A percentile compares a stretch with the other conserved stretches of the same genome.
Conservation (phyloP, 2,113 vertebrate genomes). For the cat (Felis catus) region DNA sequence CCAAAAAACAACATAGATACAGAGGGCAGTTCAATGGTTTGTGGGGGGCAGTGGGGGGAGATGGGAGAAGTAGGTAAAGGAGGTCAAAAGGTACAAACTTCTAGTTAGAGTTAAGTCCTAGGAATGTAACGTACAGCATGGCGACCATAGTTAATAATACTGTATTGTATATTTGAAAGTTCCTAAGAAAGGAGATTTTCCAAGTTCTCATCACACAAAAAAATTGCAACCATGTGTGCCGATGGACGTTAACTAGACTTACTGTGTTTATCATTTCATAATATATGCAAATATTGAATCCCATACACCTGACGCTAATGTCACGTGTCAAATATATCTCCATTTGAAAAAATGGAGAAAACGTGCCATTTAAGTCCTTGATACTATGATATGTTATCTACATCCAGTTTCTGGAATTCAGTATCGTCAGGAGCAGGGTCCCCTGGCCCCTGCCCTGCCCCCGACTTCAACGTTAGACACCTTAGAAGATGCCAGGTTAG, state of each 20-base stretch:
- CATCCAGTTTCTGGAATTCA: not conserved
- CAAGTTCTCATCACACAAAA: not conserved
- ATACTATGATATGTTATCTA: not conserved
- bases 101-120: not conserved
- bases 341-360: not conserved
- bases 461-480: not conserved
- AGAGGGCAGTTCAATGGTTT: not conserved
- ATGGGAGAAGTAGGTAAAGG: not conserved
- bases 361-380: not conserved
- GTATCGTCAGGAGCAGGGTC: not conserved
- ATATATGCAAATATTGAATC: not conserved
- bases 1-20: no score
- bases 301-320: not conserved
- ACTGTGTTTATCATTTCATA: not conserved
- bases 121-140: not conserved
- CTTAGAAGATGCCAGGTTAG: not conserved
- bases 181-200: not conserved
- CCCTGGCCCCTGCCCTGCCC: fast-evolving
- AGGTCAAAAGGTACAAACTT: not conserved
- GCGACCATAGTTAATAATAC: not conserved
- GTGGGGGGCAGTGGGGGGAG: not conserved
- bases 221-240: not conserved
- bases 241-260: not conserved
- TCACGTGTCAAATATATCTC: not conserved
- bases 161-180: not conserved